Base-by-base conservation (phyloP, 2,113 vertebrate species). In the Scartelaos histophorus region DNA sequence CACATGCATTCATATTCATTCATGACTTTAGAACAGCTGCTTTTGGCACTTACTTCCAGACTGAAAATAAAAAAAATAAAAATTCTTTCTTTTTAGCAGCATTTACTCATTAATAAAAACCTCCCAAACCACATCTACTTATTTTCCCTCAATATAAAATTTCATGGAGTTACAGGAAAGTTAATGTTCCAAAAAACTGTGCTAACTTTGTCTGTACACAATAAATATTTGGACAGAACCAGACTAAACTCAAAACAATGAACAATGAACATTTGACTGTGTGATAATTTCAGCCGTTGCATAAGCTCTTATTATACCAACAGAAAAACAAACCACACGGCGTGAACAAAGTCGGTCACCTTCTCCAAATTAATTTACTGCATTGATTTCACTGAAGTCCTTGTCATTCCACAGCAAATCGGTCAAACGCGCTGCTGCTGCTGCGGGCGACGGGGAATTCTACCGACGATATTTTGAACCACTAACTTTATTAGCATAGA, bases 371-470 rank as follows among this genome's bases (percentile, higher is more conserved):
- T 78, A 87, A 91, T 91, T 87, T 85, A 67, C 70, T 74, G 78
- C 73, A 91, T 86, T 89, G 91, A 93, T 87, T 85, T 71, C 78
- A 79, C 47, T 69, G 12, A 70, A 85, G 74, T 67, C 77, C 19
- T 46, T 69, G 62, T 51, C 81, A 67, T 85, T 79, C 60, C 34
- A 67, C 29, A 73, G 75, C 78, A 73, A 71, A 79, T 85, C 56
- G 34, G 75, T 82, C 77, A 75, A 24, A 85, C 80, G 80, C 75
- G 69, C 75, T 86, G 70, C 81, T 73, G 69, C 75, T 86, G 70
- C 81, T 73, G 34, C 76, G 10, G 38, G 80, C 66, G 0, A 24
- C 57, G 72, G 69, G 65, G 5, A 16, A 15, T 79, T 17, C 19
- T 72, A 70, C 69, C 80, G 75, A 77, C 79, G 79, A 58, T 68